A percentile compares a stretch with the other conserved stretches of the same genome.
Evolutionary conservation across 2,888 invertebrate genomes (phyloP).

Genomic region (Ormyrus labotus): DNA sequence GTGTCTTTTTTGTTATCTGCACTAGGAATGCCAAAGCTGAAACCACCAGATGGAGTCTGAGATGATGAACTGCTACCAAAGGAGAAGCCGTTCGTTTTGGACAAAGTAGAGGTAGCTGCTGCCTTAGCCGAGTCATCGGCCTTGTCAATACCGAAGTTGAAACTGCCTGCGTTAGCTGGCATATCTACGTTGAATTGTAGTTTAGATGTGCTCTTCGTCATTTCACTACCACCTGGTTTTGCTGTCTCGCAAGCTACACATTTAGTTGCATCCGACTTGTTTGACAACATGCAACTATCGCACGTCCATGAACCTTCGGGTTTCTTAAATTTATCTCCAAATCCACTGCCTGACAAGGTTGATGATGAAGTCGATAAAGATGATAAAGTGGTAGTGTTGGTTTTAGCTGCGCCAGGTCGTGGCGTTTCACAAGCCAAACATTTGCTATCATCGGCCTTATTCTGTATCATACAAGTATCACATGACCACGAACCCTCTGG

Average conservation of each 20-base stretch:
- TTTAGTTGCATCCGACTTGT: slow-evolving; percentile 74
- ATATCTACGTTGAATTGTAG: slow-evolving; percentile 68
- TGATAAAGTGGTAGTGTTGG: slow-evolving; percentile 47
- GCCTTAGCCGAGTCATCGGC: slow-evolving; percentile 62
- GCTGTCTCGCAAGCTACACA: slow-evolving; percentile 78
- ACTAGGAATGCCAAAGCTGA: slow-evolving; percentile 67
- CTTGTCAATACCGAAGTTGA: slow-evolving; percentile 78
- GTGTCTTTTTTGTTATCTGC: slow-evolving; percentile 37
- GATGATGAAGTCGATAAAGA: background rate
- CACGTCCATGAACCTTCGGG: slow-evolving; percentile 79
- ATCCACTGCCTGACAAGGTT: slow-evolving; percentile 55
- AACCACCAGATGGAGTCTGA: slow-evolving; percentile 55
- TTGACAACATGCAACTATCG: slow-evolving; percentile 78
- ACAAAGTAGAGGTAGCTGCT: slow-evolving; percentile 51
- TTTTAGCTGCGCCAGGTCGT: slow-evolving; percentile 47
- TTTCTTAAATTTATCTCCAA: slow-evolving; percentile 73
- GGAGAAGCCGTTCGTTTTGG: slow-evolving; percentile 69
- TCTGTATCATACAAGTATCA: slow-evolving; percentile 78
- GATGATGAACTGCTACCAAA: slow-evolving; percentile 69
- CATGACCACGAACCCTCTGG: slow-evolving; percentile 79
- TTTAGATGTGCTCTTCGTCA: slow-evolving; percentile 39
- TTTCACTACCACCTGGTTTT: slow-evolving; percentile 69
- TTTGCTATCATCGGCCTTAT: slow-evolving; percentile 74
- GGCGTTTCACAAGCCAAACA: slow-evolving; percentile 75
- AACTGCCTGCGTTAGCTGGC: slow-evolving; percentile 61